Evolutionary conservation across 2,113 vertebrate species (phyloP), one percentile per base, ranked within the genome.

Genomic region (Barbus barbus): DNA sequence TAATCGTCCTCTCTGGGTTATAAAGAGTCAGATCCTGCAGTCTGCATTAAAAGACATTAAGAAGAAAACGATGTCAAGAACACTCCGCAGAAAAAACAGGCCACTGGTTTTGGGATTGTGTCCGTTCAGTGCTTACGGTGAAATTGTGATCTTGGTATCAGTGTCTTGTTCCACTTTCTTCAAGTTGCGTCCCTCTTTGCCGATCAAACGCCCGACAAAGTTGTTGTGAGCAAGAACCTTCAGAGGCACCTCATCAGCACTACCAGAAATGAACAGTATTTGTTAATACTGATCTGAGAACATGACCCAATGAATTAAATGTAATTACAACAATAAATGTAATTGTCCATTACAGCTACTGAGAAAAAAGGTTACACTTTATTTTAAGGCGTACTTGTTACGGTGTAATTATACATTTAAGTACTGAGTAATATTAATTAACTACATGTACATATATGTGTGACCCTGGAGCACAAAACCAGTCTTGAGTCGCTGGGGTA

Each of bases 141-240:
- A 98, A 90, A 99, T 99, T 90, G 97, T 99, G 92, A 99, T 98
- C 89, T 99, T 99, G 1, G 97, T 98, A 91, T 98, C 96, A 0
- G 97, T 99, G 92, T 99, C 97, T 91, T 98, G 97, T 84, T 99
- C 97, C 26, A 99, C 96, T 84, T 99, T 98, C 89, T 99, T 99
- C 90, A 99, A 88, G 92, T 99, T 98, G 24, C 97, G 94, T 9
- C 97, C 97, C 86, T 99, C 97, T 83, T 98, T 99, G 83, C 97
- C 97, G 0, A 99, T 99, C 90, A 99, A 93, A 31, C 97, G 95
- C 31, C 97, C 97, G 5, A 98, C 97, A 2, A 98, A 99, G 92
- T 98, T 99, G 89, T 99, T 99, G 87, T 99, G 97, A 79, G 97
- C 97, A 87, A 99, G 91, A 90, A 99, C 96, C 88, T 99, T 99